Percentiles rank a stretch among this genome's conserved stretches.
Evolutionary conservation across 2,888 invertebrate genomes (phyloP).

Genomic region (Limulus polyphemus): DNA sequence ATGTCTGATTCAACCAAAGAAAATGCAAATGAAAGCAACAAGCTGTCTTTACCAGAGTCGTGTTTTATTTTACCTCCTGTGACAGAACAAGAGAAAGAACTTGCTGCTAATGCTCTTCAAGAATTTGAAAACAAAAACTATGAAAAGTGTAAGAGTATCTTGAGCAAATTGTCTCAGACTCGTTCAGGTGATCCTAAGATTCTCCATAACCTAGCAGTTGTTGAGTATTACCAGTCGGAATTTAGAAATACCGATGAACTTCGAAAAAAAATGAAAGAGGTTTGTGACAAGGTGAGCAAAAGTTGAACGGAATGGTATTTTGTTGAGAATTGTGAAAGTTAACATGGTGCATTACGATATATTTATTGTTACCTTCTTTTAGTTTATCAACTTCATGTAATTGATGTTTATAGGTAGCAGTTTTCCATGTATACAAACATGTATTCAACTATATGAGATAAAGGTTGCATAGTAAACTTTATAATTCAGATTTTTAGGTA

Average conservation of each 20-base stretch:
- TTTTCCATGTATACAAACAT: no score
- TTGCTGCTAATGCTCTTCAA: constrained; percentile 47
- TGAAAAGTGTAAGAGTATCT: constrained; percentile 45
- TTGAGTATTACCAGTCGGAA: constrained; percentile 54
- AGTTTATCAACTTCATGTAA: no score
- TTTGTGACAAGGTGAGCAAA: constrained; percentile 42
- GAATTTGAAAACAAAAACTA: constrained; percentile 54
- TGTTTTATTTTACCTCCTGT: constrained; percentile 17
- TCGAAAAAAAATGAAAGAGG: constrained; percentile 50
- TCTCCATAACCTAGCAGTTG: constrained; percentile 68
- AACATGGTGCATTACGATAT: no score
- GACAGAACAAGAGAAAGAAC: constrained; percentile 46
- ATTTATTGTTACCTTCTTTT: no score
- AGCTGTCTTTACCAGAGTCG: not conserved
- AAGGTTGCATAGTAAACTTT: no score
- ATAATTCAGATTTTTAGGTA: no score
- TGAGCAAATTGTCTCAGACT: constrained; percentile 50
- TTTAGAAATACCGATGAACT: constrained; percentile 59
- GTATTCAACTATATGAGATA: no score
- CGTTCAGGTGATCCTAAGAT: constrained; percentile 57
- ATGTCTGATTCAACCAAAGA: no score
- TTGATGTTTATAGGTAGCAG: no score
- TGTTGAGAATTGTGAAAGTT: no score
- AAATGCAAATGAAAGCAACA: no score
- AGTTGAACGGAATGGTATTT: no score